Percentiles rank a stretch among this genome's conserved stretches.
Evolutionary conservation across 2,797 vertebrate genomes (phyloP).

Genomic region (Erithacus rubecula): DNA sequence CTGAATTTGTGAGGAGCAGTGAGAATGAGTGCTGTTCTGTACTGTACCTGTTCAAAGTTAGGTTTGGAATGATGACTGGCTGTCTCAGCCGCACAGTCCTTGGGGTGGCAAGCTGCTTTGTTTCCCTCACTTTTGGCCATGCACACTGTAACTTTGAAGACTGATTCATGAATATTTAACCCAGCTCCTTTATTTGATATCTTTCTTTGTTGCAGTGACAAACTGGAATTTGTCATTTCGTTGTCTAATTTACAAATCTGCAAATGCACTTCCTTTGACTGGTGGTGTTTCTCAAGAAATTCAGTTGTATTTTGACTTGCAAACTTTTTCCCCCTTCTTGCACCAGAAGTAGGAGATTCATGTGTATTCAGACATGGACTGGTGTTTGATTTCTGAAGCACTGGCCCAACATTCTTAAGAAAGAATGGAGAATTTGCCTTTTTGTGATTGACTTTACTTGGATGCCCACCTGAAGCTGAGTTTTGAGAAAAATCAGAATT

Average conservation of each 20-base stretch:
- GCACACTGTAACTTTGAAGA: background rate
- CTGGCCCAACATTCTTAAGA: background rate
- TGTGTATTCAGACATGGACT: background rate
- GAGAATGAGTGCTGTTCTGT: background rate
- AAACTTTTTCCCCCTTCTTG: conserved; percentile 6
- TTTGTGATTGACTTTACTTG: background rate
- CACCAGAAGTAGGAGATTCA: background rate
- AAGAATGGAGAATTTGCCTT: background rate
- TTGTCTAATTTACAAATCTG: conserved; percentile 57
- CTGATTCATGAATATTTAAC: conserved; percentile 12
- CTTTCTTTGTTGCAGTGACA: conserved; percentile 1
- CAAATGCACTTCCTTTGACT: conserved; percentile 1
- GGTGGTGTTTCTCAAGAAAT: background rate
- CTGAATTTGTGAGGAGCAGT: background rate
- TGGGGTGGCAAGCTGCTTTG: background rate
- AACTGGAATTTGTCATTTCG: conserved; percentile 8
- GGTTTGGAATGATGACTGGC: background rate
- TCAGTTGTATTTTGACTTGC: background rate
- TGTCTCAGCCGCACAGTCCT: background rate
- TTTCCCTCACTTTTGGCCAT: background rate
- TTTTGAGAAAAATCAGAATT: background rate
- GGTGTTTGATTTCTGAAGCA: background rate
- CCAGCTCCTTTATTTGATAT: conserved; percentile 10
- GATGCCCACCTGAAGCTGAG: background rate
- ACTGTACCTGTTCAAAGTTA: conserved; percentile 58